Evolutionary conservation across 2,113 vertebrate species (phyloP).

Genomic region (Vicugna pacos): DNA sequence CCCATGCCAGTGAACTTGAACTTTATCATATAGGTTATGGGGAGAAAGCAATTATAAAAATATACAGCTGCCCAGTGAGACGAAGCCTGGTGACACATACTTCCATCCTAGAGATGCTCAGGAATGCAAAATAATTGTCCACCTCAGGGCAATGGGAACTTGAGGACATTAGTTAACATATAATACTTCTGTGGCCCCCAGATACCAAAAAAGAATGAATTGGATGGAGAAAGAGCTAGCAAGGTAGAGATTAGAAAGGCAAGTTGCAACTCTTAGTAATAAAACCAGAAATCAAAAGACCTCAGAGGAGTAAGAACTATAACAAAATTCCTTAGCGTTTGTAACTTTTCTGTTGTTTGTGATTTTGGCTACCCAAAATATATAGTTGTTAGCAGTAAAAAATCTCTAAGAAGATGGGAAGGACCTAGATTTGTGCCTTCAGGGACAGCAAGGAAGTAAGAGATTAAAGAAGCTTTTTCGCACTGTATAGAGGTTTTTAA

Average conservation of each 20-base stretch:
- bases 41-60: neutral
- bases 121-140: neutral
- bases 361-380: neutral
- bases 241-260: neutral
- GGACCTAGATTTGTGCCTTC: neutral
- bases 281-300: neutral
- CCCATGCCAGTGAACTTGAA: neutral
- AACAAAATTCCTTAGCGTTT: neutral
- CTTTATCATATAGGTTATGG: neutral
- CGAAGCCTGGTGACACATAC: neutral
- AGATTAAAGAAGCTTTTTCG: neutral
- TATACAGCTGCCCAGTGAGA: neutral
- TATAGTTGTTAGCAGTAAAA: neutral
- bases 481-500: neutral
- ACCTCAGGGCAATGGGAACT: neutral
- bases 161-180: neutral
- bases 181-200: neutral
- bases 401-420: constrained; percentile 1
- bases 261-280: neutral
- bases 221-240: neutral
- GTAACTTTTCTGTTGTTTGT: neutral
- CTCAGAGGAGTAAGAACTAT: neutral
- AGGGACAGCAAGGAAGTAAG: neutral
- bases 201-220: neutral
- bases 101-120: neutral